These are phyloP conservation scores for Pelusios castaneus DNA, from an alignment of 2,113 vertebrate genomes.

Conservation along the genomic window DNA sequence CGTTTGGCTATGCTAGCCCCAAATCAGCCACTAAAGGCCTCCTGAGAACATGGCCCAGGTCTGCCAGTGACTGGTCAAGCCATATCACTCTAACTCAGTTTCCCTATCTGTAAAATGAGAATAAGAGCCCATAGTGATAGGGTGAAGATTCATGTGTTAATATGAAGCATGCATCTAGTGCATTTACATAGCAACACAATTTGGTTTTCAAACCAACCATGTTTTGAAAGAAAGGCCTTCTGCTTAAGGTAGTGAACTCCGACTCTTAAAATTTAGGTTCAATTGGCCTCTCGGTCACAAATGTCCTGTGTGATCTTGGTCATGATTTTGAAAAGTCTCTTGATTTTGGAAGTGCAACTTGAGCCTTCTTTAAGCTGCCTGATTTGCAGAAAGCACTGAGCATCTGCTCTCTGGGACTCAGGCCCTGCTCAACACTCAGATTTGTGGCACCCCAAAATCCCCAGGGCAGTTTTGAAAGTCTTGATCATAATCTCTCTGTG, in stretches of 20 bases:
- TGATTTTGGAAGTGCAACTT: background rate
- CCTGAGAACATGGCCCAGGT: background rate
- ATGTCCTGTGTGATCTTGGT: background rate
- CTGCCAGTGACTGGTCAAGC: background rate
- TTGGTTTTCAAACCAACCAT: background rate
- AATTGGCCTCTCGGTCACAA: background rate
- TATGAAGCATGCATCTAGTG: background rate
- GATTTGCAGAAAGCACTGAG: background rate
- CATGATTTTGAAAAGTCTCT: background rate
- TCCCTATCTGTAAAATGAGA: background rate
- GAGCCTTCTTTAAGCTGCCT: background rate
- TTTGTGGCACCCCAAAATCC: too few relatives aligned
- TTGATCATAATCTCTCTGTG: background rate
- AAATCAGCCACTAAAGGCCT: background rate
- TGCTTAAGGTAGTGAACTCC: rapidly evolving
- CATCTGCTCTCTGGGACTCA: background rate
- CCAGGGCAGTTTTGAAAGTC: background rate
- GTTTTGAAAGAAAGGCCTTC: background rate
- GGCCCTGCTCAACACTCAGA: too few relatives aligned
- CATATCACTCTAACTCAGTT: background rate
- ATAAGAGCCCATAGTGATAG: background rate
- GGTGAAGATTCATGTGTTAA: background rate
- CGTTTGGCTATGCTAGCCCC: background rate
- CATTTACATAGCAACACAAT: background rate
- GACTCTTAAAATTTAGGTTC: background rate